A percentile compares a stretch with the other conserved stretches of the same genome.
These are phyloP conservation scores for Lepidocyrtinus sp. DNA, from an alignment of 2,888 invertebrate species.

Conservation along the genomic window DNA sequence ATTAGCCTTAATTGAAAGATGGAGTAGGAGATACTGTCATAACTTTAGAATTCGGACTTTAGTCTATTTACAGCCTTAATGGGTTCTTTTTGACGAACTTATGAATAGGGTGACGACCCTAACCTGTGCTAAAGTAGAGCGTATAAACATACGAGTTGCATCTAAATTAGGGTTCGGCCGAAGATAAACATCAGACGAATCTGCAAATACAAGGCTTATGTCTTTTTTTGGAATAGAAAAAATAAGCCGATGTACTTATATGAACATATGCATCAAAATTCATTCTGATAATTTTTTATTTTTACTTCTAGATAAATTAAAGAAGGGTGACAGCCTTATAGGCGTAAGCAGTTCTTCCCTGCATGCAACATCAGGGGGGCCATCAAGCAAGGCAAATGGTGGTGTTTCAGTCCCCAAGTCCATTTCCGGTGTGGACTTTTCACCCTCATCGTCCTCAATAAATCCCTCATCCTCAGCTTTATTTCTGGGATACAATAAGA, in stretches of 20 bases:
- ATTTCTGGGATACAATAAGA: constrained; percentile 39
- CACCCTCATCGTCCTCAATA: constrained; percentile 22
- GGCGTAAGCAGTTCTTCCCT: constrained; percentile 48
- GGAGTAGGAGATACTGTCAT: too few species aligned
- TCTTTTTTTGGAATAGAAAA: too few species aligned
- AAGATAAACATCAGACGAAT: too few species aligned
- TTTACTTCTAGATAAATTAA: constrained; percentile 65
- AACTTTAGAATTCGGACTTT: too few species aligned
- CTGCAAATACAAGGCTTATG: too few species aligned
- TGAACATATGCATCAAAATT: constrained; percentile 1
- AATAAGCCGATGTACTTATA: too few species aligned
- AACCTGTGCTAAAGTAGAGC: too few species aligned
- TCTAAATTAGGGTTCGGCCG: too few species aligned
- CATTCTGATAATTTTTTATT: constrained; percentile 31
- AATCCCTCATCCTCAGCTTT: constrained; percentile 19
- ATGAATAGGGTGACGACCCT: too few species aligned
- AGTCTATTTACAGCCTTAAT: too few species aligned
- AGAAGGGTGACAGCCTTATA: constrained; percentile 62
- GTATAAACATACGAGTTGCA: too few species aligned
- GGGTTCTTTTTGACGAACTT: too few species aligned
- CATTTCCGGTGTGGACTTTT: constrained; percentile 64
- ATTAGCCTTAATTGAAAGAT: constrained; percentile 4
- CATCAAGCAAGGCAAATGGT: constrained; percentile 30
- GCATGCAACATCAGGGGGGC: constrained; percentile 26
- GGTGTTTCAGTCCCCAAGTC: constrained; percentile 58